phyloP scores from a whole-genome alignment of 2,888 invertebrate genomes.

The Drosophila meridiana region DNA sequence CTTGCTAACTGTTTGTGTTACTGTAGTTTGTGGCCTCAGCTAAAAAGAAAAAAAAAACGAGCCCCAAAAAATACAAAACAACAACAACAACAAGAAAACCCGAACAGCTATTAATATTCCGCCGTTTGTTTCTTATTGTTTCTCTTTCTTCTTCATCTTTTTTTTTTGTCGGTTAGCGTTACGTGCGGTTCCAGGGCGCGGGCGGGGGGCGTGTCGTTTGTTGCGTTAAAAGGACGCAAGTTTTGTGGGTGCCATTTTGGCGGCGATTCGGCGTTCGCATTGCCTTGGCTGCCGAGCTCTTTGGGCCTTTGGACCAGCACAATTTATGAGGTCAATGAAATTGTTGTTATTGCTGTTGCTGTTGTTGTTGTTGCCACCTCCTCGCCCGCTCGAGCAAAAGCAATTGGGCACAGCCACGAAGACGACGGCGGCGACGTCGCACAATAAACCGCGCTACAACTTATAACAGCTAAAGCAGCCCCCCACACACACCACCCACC shows the following conservation, averaged over 20 bases:
- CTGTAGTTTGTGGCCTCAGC: not conserved
- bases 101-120: conserved; percentile 54
- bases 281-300: conserved; percentile 4
- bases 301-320: conserved; percentile 30
- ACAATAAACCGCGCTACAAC: conserved; percentile 32
- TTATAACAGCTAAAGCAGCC: conserved; percentile 1
- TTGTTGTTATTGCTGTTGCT: conserved; percentile 39
- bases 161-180: conserved; percentile 1
- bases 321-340: conserved; percentile 80
- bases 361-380: conserved; percentile 11
- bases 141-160: conserved; percentile 6
- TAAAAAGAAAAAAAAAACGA: not conserved
- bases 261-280: conserved; percentile 38
- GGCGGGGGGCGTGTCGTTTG: conserved; percentile 2
- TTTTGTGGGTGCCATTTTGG: conserved; percentile 60
- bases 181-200: not conserved
- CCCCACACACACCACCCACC: too few relatives aligned
- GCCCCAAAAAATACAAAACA: not conserved
- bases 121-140: conserved; percentile 48
- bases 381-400: conserved; percentile 35
- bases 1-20: conserved; percentile 27
- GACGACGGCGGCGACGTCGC: conserved; percentile 67
- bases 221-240: conserved; percentile 51
- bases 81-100: conserved; percentile 5
- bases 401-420: conserved; percentile 58